Conservation (phyloP, 2,797 vertebrate genomes). For the Malacoraja senta region DNA sequence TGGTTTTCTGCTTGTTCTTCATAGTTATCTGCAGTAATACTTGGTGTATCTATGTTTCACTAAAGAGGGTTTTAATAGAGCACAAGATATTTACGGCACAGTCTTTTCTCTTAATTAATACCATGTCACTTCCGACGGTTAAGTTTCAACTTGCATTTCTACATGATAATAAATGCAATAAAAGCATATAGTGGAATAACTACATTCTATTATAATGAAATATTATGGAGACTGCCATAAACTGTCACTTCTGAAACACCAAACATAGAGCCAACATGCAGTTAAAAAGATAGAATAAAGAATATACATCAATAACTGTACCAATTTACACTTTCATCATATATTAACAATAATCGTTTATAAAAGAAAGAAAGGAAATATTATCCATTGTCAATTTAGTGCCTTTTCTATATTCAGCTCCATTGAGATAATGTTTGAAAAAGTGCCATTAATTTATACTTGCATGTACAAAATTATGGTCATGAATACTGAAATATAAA, state of each 20-base stretch:
- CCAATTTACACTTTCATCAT: slow-evolving; percentile 37
- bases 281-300: slow-evolving; percentile 32
- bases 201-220: neutral
- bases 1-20: neutral
- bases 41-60: neutral
- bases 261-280: slow-evolving; percentile 14
- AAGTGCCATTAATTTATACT: slow-evolving; percentile 34
- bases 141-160: neutral
- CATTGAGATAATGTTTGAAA: slow-evolving; percentile 35
- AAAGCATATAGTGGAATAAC: neutral
- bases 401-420: slow-evolving; percentile 22
- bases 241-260: slow-evolving; percentile 21
- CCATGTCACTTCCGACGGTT: neutral
- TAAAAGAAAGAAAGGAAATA: slow-evolving; percentile 28
- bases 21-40: slow-evolving; percentile 1
- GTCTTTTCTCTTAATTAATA: neutral
- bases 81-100: slow-evolving; percentile 7
- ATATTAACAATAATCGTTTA: slow-evolving; percentile 36
- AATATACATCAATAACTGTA: slow-evolving; percentile 36
- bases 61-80: neutral
- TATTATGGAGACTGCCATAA: slow-evolving; percentile 14
- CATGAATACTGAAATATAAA: slow-evolving; percentile 26
- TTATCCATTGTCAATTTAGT: slow-evolving; percentile 30
- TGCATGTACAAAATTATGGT: slow-evolving; percentile 26
- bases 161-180: neutral